Evolutionary conservation across 30 jellyfish, hydroid and myxozoan genomes (phyloP).

Genomic region (Cassiopea andromeda): DNA sequence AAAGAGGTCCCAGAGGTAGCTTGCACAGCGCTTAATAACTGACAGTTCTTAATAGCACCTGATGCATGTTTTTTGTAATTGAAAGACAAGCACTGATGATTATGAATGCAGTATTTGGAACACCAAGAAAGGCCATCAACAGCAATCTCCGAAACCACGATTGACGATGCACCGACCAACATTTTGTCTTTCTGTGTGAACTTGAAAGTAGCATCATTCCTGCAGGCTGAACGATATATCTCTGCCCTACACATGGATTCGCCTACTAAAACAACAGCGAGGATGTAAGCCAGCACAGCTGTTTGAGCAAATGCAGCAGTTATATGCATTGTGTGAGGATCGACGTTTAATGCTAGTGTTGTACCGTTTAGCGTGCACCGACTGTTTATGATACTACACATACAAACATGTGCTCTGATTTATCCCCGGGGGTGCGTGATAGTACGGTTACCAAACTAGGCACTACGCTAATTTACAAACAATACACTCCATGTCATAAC

Average conservation of each 20-base stretch:
- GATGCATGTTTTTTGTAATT: slow-evolving; percentile 2
- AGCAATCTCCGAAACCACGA: background rate
- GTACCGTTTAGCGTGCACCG: too few species aligned
- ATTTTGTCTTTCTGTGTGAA: background rate
- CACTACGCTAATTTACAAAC: too few species aligned
- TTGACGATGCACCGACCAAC: background rate
- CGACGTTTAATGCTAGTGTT: too few species aligned
- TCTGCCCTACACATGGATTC: background rate
- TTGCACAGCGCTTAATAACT: background rate
- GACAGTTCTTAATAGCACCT: background rate
- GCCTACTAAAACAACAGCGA: background rate
- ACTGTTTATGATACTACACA: too few species aligned
- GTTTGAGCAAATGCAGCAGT: background rate
- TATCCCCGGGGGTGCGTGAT: too few species aligned
- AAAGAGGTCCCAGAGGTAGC: background rate
- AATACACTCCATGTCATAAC: too few species aligned
- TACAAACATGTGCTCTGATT: too few species aligned
- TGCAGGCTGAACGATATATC: slow-evolving; percentile 13
- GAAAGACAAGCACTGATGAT: slow-evolving; percentile 1
- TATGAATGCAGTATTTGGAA: background rate
- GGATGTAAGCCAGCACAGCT: background rate
- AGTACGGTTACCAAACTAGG: too few species aligned
- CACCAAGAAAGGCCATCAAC: background rate
- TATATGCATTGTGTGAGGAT: too few species aligned
- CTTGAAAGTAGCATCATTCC: slow-evolving; percentile 10